These are phyloP conservation scores for Stichopus chloronotus DNA, from an alignment of 35 echinoderm and acorn worm genomes.

Conservation along the genomic window DNA sequence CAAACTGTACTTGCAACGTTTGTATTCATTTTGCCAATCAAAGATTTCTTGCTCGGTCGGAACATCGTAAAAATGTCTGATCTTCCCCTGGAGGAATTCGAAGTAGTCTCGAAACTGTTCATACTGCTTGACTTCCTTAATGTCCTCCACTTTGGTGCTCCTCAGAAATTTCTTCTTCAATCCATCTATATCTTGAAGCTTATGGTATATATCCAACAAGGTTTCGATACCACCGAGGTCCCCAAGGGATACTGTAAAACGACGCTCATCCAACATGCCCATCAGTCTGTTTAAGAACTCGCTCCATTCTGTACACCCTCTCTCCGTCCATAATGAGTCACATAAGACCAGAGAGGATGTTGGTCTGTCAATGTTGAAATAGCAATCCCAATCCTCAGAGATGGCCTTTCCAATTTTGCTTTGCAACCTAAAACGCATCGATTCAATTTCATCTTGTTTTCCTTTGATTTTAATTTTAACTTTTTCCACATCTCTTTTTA, in stretches of 20 bases:
- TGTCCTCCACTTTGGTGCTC: not conserved
- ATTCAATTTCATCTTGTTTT: not conserved
- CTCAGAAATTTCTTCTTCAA: not conserved
- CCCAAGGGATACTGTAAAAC: not conserved
- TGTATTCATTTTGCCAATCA: slow-evolving; percentile 30
- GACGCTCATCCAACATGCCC: not conserved
- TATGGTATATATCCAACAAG: slow-evolving; percentile 34
- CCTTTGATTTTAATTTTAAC: slow-evolving; percentile 70
- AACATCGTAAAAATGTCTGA: not conserved
- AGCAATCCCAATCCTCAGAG: not conserved
- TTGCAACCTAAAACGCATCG: not conserved
- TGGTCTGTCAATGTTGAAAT: not conserved
- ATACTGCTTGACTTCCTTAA: not conserved
- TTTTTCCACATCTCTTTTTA: slow-evolving; percentile 54
- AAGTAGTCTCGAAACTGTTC: not conserved
- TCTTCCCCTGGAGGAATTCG: not conserved
- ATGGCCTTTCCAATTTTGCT: not conserved
- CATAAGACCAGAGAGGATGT: not conserved
- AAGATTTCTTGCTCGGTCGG: slow-evolving; percentile 37
- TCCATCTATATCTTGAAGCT: not conserved
- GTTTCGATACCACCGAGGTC: not conserved
- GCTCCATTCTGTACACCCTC: not conserved
- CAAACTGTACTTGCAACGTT: slow-evolving; percentile 11
- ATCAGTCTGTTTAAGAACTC: not conserved
- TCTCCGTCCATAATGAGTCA: not conserved